These are phyloP conservation scores for Delphinus delphis DNA, from an alignment of 2,113 vertebrate species.

Conservation along the genomic window DNA sequence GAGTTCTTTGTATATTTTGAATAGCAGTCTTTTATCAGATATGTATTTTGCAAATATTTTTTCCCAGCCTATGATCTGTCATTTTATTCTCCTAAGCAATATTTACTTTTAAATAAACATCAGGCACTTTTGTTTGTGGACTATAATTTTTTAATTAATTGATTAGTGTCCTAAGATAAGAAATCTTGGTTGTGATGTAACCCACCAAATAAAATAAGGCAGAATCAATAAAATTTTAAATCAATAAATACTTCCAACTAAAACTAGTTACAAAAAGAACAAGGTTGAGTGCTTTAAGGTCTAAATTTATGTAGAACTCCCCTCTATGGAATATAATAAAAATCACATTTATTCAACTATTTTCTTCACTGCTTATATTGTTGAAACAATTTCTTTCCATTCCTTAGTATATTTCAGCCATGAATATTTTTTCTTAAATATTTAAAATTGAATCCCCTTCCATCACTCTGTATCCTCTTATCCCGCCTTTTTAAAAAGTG, in stretches of 20 bases:
- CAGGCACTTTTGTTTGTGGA: neutral
- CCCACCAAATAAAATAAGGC: neutral
- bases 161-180: neutral
- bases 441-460: neutral
- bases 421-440: slow-evolving; percentile 6
- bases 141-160: neutral
- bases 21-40: neutral
- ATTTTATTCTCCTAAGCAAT: neutral
- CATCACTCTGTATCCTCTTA: neutral
- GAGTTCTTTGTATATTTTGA: neutral
- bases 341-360: neutral
- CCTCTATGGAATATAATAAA: neutral
- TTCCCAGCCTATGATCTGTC: neutral
- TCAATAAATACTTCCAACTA: neutral
- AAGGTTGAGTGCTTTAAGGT: neutral
- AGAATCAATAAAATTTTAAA: neutral
- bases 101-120: neutral
- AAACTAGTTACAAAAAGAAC: neutral
- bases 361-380: neutral
- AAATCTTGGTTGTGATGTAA: neutral
- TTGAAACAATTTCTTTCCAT: slow-evolving; percentile 13
- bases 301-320: neutral
- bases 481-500: neutral
- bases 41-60: neutral
- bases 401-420: neutral